Base-by-base conservation (phyloP, 1,140 invertebrate species). In the Diplogasteroides magnus region DNA sequence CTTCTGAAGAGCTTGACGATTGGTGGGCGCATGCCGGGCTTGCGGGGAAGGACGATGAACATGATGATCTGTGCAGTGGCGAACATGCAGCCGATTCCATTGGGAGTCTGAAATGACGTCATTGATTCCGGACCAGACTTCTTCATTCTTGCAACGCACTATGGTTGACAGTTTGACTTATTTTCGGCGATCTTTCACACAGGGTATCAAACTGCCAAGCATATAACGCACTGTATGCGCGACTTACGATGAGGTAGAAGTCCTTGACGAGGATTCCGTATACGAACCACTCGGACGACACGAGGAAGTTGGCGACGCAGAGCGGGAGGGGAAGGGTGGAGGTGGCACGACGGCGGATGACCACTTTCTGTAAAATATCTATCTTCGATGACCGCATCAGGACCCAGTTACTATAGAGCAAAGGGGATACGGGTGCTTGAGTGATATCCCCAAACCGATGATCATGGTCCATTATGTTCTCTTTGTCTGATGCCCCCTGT, bases 291-390 rank as follows among this genome's bases (percentile, higher is more conserved):
- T 82, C 80, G 27, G 77, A 67, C 3, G 79, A 82, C 2, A 82
- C 80, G 37, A 83, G 14, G 61, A 83, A 83, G 71, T 82, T 82
- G 64, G 80, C 80, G 67, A 82, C 83, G 74, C 80, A 82, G 27
- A 82, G 71, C 32, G 80, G 80, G n/a, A 82, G 68, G 15, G 80
- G 80, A 63, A 82, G 76, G 19, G 79, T 81, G 23, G 81, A 82
- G n/a, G 79, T 81, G 19, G 79, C 79, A 29, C 78, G 55, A 25
- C 81, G 74, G 55, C 81, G 75, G 61, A 82, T 80, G 26, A 83
- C 80, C 13, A 78, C 77, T 72, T 69, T 67, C 25, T 25, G 13
- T 13, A 61, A n/a, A 23, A 61, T 13, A 61, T 56, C 23, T 15
- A 56, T 15, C 23, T 56, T 56, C 23, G 15, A 15, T n/a, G n/a